phyloP scores from a whole-genome alignment of 2,797 vertebrate genomes.

The Spheniscus humboldti region DNA sequence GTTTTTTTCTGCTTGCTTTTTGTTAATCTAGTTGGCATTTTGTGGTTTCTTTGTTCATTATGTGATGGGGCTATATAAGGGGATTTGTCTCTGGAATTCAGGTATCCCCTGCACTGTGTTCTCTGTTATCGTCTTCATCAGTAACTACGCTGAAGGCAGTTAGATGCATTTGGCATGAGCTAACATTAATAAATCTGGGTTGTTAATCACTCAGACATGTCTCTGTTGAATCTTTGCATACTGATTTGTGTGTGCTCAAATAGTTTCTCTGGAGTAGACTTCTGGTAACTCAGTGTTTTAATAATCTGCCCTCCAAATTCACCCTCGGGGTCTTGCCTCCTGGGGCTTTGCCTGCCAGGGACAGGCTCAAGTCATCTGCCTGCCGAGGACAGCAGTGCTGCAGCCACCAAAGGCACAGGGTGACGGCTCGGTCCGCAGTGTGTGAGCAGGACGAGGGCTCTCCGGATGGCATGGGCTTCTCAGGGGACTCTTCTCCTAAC shows the following conservation, averaged over 20 bases:
- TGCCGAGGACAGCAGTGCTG: rapidly evolving
- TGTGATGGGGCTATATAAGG: slow-evolving; percentile 20
- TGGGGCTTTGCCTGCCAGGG: neutral
- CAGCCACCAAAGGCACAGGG: rapidly evolving
- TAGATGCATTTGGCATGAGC: slow-evolving; percentile 54
- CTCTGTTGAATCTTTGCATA: neutral
- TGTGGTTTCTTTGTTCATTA: slow-evolving; percentile 55
- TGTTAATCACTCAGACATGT: slow-evolving; percentile 57
- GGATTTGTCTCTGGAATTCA: slow-evolving; percentile 60
- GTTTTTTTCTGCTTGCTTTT: slow-evolving; percentile 11
- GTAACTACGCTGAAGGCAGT: slow-evolving; percentile 44
- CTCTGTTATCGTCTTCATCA: slow-evolving; percentile 45
- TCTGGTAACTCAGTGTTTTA: neutral
- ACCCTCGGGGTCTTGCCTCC: neutral
- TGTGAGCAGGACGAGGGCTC: rapidly evolving
- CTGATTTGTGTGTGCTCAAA: neutral
- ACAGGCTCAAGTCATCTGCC: neutral
- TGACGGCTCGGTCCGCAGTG: rapidly evolving
- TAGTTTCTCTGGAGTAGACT: neutral
- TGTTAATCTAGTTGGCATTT: slow-evolving; percentile 51
- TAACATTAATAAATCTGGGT: slow-evolving; percentile 33
- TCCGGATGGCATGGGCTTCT: rapidly evolving
- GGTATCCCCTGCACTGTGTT: slow-evolving; percentile 18
- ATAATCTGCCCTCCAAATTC: neutral
- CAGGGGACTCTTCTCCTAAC: rapidly evolving